Evolutionary conservation across 2,797 vertebrate genomes (phyloP).

Genomic region (Ispidina picta): DNA sequence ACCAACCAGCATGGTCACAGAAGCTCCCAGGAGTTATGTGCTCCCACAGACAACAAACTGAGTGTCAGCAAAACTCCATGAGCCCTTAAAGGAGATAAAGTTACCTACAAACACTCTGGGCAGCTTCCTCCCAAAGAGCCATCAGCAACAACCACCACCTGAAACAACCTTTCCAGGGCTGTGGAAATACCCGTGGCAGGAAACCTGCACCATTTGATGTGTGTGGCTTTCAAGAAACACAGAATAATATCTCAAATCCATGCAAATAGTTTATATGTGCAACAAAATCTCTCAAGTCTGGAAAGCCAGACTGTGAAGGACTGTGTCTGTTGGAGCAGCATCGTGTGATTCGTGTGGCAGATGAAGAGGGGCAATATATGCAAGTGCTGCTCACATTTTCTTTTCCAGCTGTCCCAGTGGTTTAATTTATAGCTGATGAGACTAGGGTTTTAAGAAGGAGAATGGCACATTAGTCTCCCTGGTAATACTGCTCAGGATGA

Average conservation of each 20-base stretch:
- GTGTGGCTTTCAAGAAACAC: neutral
- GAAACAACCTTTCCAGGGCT: neutral
- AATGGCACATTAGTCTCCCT: neutral
- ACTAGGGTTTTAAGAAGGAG: neutral
- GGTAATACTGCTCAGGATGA: neutral
- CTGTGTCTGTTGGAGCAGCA: neutral
- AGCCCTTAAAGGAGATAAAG: neutral
- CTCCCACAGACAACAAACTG: rapidly evolving
- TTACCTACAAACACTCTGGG: rapidly evolving
- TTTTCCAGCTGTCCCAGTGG: neutral
- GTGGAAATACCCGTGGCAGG: rapidly evolving
- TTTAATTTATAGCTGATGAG: neutral
- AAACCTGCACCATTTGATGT: neutral
- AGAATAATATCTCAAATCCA: neutral
- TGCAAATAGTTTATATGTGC: neutral
- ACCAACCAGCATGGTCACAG: rapidly evolving
- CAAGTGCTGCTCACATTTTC: neutral
- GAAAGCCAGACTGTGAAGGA: neutral
- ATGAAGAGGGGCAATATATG: neutral
- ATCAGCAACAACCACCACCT: neutral
- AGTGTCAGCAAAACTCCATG: rapidly evolving
- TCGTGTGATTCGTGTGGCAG: neutral
- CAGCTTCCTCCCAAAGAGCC: neutral
- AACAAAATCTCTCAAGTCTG: neutral
- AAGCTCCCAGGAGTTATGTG: neutral